Percentiles rank a stretch among this genome's conserved stretches.
These are phyloP conservation scores for Patella ulyssiponensis DNA, from an alignment of 2,888 invertebrate genomes.

Conservation along the genomic window DNA sequence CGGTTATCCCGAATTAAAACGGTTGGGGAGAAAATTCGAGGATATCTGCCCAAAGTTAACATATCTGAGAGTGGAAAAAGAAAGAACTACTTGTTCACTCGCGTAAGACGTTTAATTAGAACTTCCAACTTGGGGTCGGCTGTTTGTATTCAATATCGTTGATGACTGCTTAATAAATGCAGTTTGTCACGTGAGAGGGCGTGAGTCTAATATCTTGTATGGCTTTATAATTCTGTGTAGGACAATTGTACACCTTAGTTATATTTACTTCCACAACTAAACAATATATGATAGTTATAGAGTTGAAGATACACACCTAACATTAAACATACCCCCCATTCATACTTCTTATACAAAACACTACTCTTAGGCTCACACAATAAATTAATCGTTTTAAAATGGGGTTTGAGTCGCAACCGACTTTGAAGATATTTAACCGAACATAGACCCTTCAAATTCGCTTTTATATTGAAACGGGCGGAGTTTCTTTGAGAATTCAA, in stretches of 20 bases:
- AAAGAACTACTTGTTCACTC: neutral
- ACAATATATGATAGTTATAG: neutral
- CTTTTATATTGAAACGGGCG: too few relatives aligned
- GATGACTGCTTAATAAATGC: neutral
- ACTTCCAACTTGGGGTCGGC: too few relatives aligned
- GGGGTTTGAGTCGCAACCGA: too few relatives aligned
- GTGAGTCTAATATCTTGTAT: conserved; percentile 9
- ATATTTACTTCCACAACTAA: conserved; percentile 8
- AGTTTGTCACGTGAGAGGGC: neutral
- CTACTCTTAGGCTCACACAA: too few relatives aligned
- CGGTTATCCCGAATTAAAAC: conserved; percentile 17
- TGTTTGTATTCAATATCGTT: neutral
- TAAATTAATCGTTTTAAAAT: too few relatives aligned
- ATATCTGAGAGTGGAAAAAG: neutral
- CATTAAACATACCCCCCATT: neutral
- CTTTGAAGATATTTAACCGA: too few relatives aligned
- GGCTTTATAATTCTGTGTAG: neutral
- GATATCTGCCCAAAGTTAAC: conserved; percentile 14
- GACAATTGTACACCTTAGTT: conserved; percentile 5
- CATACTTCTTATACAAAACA: too few relatives aligned
- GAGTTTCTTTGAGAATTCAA: too few relatives aligned
- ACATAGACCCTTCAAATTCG: too few relatives aligned
- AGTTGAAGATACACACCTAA: neutral
- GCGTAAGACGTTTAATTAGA: too few relatives aligned
- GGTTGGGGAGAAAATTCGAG: conserved; percentile 21